Evolutionary conservation across 2,113 vertebrate species (phyloP), one percentile per base, ranked within the genome.

Genomic region (Bagarius yarrelli): DNA sequence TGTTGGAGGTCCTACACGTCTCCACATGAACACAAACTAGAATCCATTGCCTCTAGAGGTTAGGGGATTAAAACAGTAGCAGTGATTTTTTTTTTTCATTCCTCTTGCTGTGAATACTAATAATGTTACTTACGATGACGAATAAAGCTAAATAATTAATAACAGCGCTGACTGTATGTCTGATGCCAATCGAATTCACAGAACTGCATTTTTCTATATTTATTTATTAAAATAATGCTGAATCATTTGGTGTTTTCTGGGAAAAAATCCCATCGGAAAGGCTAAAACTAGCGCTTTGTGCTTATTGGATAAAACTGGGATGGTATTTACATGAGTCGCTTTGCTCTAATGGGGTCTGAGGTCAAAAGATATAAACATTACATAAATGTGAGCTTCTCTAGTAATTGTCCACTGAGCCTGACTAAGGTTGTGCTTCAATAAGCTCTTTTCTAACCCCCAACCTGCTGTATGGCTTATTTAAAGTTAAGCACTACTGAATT

Each of bases 171-270:
- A 69, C 11, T 60, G 27, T 21, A 23, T 52, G 67, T 60, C 19
- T 25, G 1, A 8, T 18, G 27, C 36, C 5, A 19, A 47, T 27
- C n/a, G 23, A 23, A 50, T 60, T 52, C 36, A 15, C 64, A 21
- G 53, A 57, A 36, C 30, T 70, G 52, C 36, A 59, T 73, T 73
- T 53, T 55, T 8, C 15, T 30, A 19, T 59, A 57, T 16, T 44
- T 1, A 47, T 47, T 47, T 11, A 47, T 47, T 47, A 47, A 47
- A 47, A 8, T 47, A n/a, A n/a, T n/a, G n/a, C n/a, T 73, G 23
- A 53, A 81, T 74, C 25, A 55, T 53, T 81, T 23, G 25, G 44
- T 52, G 30, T 47, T 73, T 73, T 74, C 44, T 57, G n/a, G n/a
- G 11, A 47, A 47, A 40, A 66, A 19, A 60, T 40, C 27, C 60